phyloP scores from a whole-genome alignment of 2,888 invertebrate species.

The Noctua pronuba region DNA sequence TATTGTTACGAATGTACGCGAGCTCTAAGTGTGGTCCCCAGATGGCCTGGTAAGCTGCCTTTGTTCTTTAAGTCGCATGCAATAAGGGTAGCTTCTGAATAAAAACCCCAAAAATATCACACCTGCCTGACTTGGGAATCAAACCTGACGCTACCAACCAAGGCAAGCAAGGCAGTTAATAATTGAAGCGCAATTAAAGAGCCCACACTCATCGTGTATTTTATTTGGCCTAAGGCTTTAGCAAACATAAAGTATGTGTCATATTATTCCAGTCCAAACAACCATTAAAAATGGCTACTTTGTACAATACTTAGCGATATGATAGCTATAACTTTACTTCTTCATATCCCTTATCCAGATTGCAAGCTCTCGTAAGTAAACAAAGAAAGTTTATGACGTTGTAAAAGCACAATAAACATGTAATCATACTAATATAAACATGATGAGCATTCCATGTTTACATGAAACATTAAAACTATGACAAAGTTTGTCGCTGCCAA shows the following conservation, averaged over 20 bases:
- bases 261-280: constrained; percentile 25
- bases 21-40: too few species aligned
- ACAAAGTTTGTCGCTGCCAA: constrained; percentile 68
- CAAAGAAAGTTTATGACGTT: constrained; percentile 58
- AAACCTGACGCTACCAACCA: not conserved
- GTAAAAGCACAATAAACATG: constrained; percentile 66
- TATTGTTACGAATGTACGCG: too few species aligned
- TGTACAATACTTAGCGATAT: constrained; percentile 12
- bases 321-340: constrained; percentile 18
- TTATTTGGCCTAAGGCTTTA: not conserved
- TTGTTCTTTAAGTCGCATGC: not conserved
- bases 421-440: constrained; percentile 59
- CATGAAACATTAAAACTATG: constrained; percentile 72
- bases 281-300: constrained; percentile 37
- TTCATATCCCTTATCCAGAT: constrained; percentile 48
- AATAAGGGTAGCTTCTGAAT: not conserved
- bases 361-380: constrained; percentile 44
- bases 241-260: not conserved
- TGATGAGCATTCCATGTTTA: constrained; percentile 69
- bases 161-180: not conserved
- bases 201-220: not conserved
- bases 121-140: not conserved
- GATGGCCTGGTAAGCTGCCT: too few species aligned
- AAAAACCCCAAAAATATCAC: not conserved
- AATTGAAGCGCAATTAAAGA: not conserved